Evolutionary conservation across 2,888 invertebrate species (phyloP), one percentile per base, ranked within the genome.

Genomic region (Rhogogaster chlorosoma): DNA sequence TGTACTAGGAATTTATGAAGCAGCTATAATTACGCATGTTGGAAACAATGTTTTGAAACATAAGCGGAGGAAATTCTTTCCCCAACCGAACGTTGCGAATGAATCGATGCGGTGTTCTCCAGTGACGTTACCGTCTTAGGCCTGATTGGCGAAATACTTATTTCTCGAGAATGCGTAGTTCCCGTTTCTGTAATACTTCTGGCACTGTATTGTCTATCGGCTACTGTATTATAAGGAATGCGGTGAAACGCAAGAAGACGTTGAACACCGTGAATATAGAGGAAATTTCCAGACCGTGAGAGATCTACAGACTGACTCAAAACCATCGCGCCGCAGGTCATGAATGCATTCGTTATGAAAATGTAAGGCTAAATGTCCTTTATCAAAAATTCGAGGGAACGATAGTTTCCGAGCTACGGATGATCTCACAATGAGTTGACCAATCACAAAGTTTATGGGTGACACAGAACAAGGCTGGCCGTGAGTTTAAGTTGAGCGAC

Each of bases 21-120:
- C 26, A 26, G 38, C 1, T 73, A 73, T 73, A 42, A 42, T 73
- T 22, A 73, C 73, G 73, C 42, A 73, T 15, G 45, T 42, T 42
- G 73, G 42, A 42, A 73, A 73, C 22, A 73, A 73, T 73, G 22
- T 73, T 42, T 42, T 5, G 73, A 73, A 42, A 73, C 22, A 73
- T 42, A 73, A 38, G 73, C 38, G 22, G 12, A 38, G 26, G 42
- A 42, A 70, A 73, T 73, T 42, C 42, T 42, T 29, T 42, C 42
- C 29, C 26, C 42, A n/a, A 18, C 67, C 7, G 32, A 18, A 32
- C 67, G 32, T 32, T 7, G 7, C 67, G 67, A 32, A 32, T 32
- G 15, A 67, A 15, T 32, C 29, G 32, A 32, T 67, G 61, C 12
- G 26, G 26, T 61, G 53, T 26, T 42, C 42, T 73, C 73, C 22